Evolutionary conservation across 2,113 vertebrate genomes (phyloP), one percentile per base, ranked within the genome.

Genomic region (Atrichornis clamosus): DNA sequence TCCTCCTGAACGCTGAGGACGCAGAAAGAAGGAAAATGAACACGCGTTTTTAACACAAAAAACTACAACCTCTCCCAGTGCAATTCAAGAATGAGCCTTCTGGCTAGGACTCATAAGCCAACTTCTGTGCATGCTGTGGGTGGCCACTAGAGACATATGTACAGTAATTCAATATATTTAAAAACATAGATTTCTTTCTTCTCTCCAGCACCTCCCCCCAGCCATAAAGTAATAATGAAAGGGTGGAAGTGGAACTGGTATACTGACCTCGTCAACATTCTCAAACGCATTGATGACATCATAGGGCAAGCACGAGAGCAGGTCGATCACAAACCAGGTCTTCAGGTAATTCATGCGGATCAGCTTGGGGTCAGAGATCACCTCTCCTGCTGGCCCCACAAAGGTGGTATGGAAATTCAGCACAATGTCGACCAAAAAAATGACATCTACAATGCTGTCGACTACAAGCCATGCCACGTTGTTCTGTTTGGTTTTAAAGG

Each of bases 201-300:
- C 28, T 65, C 32, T 62, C 28, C 11, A 2, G 0, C 46, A 28
- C 26, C 76, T 53, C 7, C 28, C 44, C 37, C 17, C 27, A 83
- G 0, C 9, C 30, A 89, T 26, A 44, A 82, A 93, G 24, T 15
- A 91, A 88, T 77, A 96, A 97, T 52, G 70, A 96, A 65, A 18
- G 53, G 44, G 10, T 69, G 77, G 83, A 94, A 91, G 22, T 53
- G 62, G 72, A 94, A 85, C 22, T 85, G 77, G 62, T 62, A 53
- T 84, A 98, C 99, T 99, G 95, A 99, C 99, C 99, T 99, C 99
- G 93, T 99, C 99, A 7, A 99, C 99, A 53, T 99, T 99, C 97
- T 99, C 99, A 95, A 99, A 99, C 50, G 99, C 99, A 84, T 99
- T 99, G 98, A 99, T 99, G 98, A 99, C 99, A 50, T 99, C 99